phyloP scores from a whole-genome alignment of 2,797 vertebrate species.

The Syndactyla subalaris region DNA sequence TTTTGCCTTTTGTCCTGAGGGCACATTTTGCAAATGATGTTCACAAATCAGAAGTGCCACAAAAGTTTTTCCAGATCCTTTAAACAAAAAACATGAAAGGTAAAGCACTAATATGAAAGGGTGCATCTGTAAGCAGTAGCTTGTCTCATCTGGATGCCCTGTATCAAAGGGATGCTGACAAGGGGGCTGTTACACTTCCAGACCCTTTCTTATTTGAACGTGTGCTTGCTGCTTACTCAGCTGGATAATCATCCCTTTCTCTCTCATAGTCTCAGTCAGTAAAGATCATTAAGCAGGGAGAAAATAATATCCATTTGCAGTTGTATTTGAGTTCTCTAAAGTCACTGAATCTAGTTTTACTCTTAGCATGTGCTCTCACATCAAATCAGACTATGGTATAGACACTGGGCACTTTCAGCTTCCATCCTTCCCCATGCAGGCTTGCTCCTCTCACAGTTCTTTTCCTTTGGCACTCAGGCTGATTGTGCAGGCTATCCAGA shows the following conservation, averaged over 20 bases:
- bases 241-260: background rate
- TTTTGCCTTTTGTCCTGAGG: slow-evolving; percentile 67
- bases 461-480: background rate
- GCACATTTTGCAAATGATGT: slow-evolving; percentile 74
- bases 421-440: background rate
- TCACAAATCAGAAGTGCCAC: slow-evolving; percentile 79
- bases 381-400: background rate
- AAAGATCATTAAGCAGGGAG: background rate
- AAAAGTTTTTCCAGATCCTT: slow-evolving; percentile 84
- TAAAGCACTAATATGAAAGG: background rate
- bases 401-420: background rate
- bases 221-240: background rate
- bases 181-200: background rate
- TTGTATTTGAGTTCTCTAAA: background rate
- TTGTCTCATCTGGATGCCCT: background rate
- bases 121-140: background rate
- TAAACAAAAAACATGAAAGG: background rate
- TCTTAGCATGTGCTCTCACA: background rate
- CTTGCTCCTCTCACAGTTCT: background rate
- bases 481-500: background rate
- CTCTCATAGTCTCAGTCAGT: background rate
- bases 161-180: background rate
- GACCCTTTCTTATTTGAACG: background rate
- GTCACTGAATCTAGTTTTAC: background rate
- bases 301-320: background rate